These are phyloP conservation scores for Agapornis roseicollis DNA, from an alignment of 2,113 vertebrate genomes.

Conservation along the genomic window DNA sequence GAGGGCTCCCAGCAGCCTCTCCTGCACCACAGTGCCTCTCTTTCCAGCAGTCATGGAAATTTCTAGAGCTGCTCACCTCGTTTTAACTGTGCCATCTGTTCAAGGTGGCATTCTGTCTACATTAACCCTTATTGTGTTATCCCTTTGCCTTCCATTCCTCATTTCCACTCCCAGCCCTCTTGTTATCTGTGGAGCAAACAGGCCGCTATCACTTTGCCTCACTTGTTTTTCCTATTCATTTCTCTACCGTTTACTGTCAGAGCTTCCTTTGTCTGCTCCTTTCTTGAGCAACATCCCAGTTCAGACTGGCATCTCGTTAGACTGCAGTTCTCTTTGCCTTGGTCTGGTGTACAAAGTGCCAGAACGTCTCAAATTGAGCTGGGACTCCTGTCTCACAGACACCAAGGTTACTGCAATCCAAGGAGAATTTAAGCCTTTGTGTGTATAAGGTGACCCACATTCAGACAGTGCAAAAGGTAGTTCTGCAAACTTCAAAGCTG, in stretches of 20 bases:
- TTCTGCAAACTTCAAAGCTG: background rate
- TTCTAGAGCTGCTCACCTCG: background rate
- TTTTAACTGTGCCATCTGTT: slow-evolving; percentile 6
- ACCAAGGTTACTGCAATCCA: background rate
- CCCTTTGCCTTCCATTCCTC: background rate
- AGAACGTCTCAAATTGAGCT: slow-evolving; percentile 26
- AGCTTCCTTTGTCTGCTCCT: background rate
- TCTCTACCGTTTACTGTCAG: slow-evolving; percentile 45
- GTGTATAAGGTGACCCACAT: fast-evolving
- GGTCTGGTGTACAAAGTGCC: background rate
- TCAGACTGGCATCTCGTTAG: background rate
- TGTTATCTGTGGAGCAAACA: background rate
- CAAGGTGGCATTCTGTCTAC: background rate
- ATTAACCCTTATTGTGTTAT: background rate
- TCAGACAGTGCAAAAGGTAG: background rate
- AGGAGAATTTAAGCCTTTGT: background rate
- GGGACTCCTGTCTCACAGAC: background rate
- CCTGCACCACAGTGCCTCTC: background rate
- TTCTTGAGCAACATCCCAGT: slow-evolving; percentile 11
- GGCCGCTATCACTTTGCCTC: background rate
- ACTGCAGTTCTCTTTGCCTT: slow-evolving; percentile 16
- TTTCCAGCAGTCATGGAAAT: background rate
- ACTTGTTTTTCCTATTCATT: background rate
- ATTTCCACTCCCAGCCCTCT: slow-evolving; percentile 29
- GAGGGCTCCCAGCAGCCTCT: background rate